Percentiles rank a stretch among this genome's conserved stretches.
These are phyloP conservation scores for Mormyrus proboscirostris DNA, from an alignment of 2,797 vertebrate species.

Conservation along the genomic window DNA sequence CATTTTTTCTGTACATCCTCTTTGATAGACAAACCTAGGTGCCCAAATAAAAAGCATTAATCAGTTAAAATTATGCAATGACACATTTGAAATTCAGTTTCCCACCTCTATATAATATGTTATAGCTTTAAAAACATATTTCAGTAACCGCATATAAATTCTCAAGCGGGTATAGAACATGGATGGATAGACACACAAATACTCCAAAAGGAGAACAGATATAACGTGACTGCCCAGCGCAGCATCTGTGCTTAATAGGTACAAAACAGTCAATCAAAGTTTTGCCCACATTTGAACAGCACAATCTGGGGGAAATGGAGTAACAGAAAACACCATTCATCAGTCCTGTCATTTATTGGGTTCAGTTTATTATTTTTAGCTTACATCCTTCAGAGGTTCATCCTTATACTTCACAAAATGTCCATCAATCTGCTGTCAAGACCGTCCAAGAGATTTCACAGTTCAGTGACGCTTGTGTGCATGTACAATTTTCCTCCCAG, in stretches of 20 bases:
- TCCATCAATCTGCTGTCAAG: constrained; percentile 70
- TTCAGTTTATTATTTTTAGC: constrained; percentile 61
- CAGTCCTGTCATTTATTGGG: constrained; percentile 50
- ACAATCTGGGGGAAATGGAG: not conserved
- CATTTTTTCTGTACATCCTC: not conserved
- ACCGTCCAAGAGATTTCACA: constrained; percentile 65
- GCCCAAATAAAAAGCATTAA: not conserved
- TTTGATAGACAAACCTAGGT: not conserved
- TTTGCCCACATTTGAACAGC: not conserved
- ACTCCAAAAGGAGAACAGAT: not conserved
- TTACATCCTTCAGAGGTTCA: constrained; percentile 52
- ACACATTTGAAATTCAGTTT: not conserved
- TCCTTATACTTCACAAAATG: constrained; percentile 68
- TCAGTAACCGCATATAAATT: not conserved
- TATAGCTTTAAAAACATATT: not conserved
- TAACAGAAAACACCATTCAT: constrained; percentile 27
- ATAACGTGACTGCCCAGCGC: not conserved
- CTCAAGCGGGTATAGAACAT: not conserved
- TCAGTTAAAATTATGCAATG: not conserved
- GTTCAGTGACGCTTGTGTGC: constrained; percentile 60
- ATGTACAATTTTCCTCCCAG: constrained; percentile 43
- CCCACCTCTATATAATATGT: not conserved
- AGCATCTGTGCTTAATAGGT: not conserved
- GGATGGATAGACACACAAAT: not conserved
- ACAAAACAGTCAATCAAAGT: not conserved